Conservation (phyloP, 2,888 invertebrate species). For the Tribolium freemani region DNA sequence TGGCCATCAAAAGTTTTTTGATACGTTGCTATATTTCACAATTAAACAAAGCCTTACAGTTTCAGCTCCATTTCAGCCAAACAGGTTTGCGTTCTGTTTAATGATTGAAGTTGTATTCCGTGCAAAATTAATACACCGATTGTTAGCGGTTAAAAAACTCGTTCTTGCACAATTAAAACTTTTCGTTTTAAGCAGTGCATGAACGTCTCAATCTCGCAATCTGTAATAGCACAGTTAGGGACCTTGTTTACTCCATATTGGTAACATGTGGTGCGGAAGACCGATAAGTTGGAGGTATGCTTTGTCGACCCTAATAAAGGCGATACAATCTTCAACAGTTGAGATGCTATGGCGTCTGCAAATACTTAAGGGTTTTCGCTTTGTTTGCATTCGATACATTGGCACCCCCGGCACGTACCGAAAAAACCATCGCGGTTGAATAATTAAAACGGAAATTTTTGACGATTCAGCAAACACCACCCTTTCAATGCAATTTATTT, state of each 20-base stretch:
- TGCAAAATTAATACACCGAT: too few relatives aligned
- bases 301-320: constrained; percentile 39
- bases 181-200: constrained; percentile 1
- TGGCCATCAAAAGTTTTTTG: not conserved
- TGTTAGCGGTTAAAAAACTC: not conserved
- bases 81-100: too few relatives aligned
- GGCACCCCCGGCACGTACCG: constrained; percentile 2
- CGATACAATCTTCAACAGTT: constrained; percentile 34
- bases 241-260: constrained; percentile 33
- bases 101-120: too few relatives aligned
- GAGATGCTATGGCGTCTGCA: constrained; percentile 27
- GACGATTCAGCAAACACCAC: constrained; percentile 8
- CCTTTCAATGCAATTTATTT: constrained; percentile 14
- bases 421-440: constrained; percentile 23
- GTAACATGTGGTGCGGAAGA: constrained; percentile 40
- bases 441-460: constrained; percentile 24
- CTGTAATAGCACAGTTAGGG: constrained; percentile 6
- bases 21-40: not conserved
- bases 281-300: constrained; percentile 37
- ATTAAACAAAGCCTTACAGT: not conserved
- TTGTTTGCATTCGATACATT: too few relatives aligned
- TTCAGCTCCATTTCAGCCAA: not conserved
- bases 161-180: constrained; percentile 2
- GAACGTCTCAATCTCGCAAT: constrained; percentile 21
- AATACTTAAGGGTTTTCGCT: constrained; percentile 3